phyloP scores from a whole-genome alignment of 1,140 invertebrate species.

The Calliphora vicina region DNA sequence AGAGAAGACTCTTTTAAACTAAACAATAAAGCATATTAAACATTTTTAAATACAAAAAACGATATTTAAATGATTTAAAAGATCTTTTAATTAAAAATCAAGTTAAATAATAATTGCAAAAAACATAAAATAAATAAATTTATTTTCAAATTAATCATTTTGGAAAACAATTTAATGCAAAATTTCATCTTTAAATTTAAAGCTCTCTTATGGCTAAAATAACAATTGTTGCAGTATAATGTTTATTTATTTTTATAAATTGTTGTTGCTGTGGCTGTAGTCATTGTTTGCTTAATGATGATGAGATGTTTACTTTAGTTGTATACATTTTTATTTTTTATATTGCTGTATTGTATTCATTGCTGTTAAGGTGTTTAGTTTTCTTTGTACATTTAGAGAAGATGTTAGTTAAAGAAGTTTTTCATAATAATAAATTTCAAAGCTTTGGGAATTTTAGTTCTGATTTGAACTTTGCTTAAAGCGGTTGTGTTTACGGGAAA shows the following conservation, averaged over 20 bases:
- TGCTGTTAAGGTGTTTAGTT: neutral
- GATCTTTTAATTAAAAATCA: too few species aligned
- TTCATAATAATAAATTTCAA: slow-evolving; percentile 25
- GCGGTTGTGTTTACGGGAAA: slow-evolving; percentile 25
- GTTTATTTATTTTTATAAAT: neutral
- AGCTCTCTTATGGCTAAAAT: neutral
- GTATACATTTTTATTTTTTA: slow-evolving; percentile 2
- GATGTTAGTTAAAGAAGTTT: slow-evolving; percentile 32
- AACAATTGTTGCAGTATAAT: neutral
- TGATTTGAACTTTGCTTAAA: slow-evolving; percentile 34
- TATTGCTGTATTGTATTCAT: neutral
- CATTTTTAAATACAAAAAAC: too few species aligned
- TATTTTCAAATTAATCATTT: too few species aligned
- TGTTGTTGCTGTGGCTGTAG: neutral
- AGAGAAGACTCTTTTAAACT: neutral
- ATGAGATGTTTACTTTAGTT: neutral
- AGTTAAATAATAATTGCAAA: too few species aligned
- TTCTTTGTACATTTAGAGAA: slow-evolving; percentile 12
- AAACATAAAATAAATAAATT: too few species aligned
- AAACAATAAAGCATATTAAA: too few species aligned
- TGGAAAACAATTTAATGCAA: too few species aligned
- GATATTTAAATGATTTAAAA: too few species aligned
- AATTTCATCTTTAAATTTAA: neutral
- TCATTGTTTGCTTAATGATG: neutral
- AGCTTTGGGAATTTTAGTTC: slow-evolving; percentile 33